phyloP scores from a whole-genome alignment of 37 sponge, comb jelly and placozoan species.

The Tethya wilhelma region DNA sequence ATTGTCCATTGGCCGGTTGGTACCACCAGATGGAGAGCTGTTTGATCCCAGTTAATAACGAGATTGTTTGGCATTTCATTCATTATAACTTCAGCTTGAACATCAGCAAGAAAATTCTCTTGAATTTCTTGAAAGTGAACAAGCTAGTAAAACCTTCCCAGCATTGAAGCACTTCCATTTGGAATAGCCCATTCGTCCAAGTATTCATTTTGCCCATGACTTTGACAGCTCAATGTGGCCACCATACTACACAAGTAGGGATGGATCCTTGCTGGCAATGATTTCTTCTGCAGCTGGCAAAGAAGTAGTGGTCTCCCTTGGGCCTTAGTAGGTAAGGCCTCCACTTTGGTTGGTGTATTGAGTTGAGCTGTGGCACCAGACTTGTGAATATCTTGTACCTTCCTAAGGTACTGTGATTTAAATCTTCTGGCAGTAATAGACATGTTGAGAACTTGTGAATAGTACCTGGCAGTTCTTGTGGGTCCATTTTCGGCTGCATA shows the following conservation, averaged over 20 bases:
- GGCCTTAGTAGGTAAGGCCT: too few species aligned
- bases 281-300: constrained; percentile 8
- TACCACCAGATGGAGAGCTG: constrained; percentile 18
- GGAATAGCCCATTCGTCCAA: constrained; percentile 23
- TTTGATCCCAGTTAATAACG: constrained; percentile 48
- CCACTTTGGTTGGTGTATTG: too few species aligned
- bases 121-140: constrained; percentile 15
- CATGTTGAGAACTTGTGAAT: too few species aligned
- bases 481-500: not conserved
- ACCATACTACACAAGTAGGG: not conserved
- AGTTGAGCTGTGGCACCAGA: too few species aligned
- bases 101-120: constrained; percentile 32
- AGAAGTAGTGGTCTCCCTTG: too few species aligned
- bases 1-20: constrained; percentile 35
- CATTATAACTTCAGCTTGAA: constrained; percentile 42
- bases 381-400: too few species aligned
- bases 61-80: constrained; percentile 10
- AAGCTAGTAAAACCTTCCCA: constrained; percentile 19
- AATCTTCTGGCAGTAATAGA: too few species aligned
- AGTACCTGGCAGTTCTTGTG: too few species aligned
- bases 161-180: constrained; percentile 33
- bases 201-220: constrained; percentile 4
- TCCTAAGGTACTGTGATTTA: too few species aligned
- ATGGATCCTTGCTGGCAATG: not conserved
- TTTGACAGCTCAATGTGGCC: not conserved